Percentiles rank a stretch among this genome's conserved stretches.
Evolutionary conservation across 2,113 vertebrate genomes (phyloP).

Genomic region (Alosa alosa): DNA sequence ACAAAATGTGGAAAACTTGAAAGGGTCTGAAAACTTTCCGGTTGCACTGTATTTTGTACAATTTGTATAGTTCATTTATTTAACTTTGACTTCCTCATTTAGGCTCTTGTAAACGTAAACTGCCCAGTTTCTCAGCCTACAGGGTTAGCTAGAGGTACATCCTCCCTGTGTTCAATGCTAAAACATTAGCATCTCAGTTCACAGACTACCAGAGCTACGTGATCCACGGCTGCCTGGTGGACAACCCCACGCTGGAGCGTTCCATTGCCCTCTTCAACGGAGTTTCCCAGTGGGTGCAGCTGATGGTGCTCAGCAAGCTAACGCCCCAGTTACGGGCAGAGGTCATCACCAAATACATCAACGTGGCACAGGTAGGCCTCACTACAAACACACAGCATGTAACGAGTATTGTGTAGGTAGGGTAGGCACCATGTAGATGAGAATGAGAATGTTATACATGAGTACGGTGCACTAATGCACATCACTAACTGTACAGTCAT

Average conservation of each 20-base stretch:
- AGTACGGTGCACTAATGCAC: neutral
- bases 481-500: neutral
- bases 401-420: no score
- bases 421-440: no score
- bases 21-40: no score
- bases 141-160: neutral
- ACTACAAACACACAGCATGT: neutral
- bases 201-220: constrained; percentile 97
- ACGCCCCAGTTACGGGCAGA: constrained; percentile 91
- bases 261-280: constrained; percentile 96
- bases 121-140: neutral
- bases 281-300: constrained; percentile 96
- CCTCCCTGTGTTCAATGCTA: neutral
- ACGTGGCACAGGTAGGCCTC: constrained; percentile 86
- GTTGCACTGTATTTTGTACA: no score
- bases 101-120: no score
- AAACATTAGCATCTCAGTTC: constrained; percentile 73
- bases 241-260: constrained; percentile 93
- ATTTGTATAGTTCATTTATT: no score
- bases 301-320: constrained; percentile 98
- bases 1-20: no score
- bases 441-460: no score
- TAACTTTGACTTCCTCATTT: no score
- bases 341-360: constrained; percentile 96
- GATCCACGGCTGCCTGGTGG: constrained; percentile 87